A percentile compares a stretch with the other conserved stretches of the same genome.
These are phyloP conservation scores for Polydrusus pterygomalis DNA, from an alignment of 2,888 invertebrate species.

Conservation along the genomic window DNA sequence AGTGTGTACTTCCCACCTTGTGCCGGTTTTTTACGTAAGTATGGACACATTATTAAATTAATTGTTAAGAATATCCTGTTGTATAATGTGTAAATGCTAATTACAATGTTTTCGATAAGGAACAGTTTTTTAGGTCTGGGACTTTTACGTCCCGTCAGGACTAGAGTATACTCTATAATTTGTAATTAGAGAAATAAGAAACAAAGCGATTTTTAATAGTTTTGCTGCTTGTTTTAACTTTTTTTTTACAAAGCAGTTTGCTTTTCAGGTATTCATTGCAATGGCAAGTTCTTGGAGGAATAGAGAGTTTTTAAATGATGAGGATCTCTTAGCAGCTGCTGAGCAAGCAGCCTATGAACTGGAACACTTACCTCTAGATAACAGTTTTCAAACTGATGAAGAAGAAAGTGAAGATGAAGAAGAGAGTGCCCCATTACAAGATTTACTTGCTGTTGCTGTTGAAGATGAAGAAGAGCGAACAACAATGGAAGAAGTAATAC, in stretches of 20 bases:
- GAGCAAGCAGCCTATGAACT: not conserved
- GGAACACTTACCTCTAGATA: constrained; percentile 1
- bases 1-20: not conserved
- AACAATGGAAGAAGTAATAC: not conserved
- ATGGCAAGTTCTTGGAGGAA: too few species aligned
- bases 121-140: not conserved
- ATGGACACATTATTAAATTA: not conserved
- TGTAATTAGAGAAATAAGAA: not conserved
- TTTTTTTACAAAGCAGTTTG: not conserved
- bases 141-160: not conserved
- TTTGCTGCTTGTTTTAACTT: not conserved
- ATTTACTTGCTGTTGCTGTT: not conserved
- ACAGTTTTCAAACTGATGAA: constrained; percentile 18
- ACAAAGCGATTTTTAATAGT: not conserved
- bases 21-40: not conserved
- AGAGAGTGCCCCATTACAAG: not conserved
- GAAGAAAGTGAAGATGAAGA: constrained; percentile 20
- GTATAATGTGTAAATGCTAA: not conserved
- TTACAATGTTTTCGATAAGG: not conserved
- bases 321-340: not conserved
- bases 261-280: not conserved
- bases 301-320: constrained; percentile 17
- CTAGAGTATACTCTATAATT: too few species aligned
- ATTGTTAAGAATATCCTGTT: not conserved
- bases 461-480: not conserved